Evolutionary conservation across 2,113 vertebrate genomes (phyloP).

Genomic region (Gopherus evgoodei): DNA sequence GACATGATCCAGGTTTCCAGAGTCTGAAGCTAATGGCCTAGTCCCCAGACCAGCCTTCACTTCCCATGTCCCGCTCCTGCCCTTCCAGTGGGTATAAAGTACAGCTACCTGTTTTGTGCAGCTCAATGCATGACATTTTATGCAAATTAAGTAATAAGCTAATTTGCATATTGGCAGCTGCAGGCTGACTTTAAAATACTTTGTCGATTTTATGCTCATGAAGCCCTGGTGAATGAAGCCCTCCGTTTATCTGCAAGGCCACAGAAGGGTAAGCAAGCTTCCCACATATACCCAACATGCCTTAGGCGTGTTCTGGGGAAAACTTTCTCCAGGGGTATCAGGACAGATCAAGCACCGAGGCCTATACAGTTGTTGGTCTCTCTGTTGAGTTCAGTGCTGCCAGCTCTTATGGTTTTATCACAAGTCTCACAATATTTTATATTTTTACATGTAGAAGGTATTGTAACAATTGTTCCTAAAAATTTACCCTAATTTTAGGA

Average conservation of each 20-base stretch:
- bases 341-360: background rate
- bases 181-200: background rate
- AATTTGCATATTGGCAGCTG: background rate
- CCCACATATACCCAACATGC: fast-evolving
- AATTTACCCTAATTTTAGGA: background rate
- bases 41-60: background rate
- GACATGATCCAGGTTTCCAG: background rate
- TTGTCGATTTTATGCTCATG: background rate
- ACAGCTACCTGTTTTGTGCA: background rate
- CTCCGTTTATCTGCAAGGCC: background rate
- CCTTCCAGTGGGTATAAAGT: background rate
- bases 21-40: background rate
- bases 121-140: background rate
- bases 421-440: background rate
- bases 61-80: background rate
- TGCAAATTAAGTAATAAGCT: background rate
- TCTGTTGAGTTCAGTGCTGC: background rate
- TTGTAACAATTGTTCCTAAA: background rate
- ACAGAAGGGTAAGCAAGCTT: fast-evolving
- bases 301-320: fast-evolving
- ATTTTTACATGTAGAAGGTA: background rate
- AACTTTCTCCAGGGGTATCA: background rate
- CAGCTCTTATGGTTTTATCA: background rate
- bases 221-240: background rate
- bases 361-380: background rate